Conservation (phyloP, 2,113 vertebrate genomes). For the Mustela lutreola region DNA sequence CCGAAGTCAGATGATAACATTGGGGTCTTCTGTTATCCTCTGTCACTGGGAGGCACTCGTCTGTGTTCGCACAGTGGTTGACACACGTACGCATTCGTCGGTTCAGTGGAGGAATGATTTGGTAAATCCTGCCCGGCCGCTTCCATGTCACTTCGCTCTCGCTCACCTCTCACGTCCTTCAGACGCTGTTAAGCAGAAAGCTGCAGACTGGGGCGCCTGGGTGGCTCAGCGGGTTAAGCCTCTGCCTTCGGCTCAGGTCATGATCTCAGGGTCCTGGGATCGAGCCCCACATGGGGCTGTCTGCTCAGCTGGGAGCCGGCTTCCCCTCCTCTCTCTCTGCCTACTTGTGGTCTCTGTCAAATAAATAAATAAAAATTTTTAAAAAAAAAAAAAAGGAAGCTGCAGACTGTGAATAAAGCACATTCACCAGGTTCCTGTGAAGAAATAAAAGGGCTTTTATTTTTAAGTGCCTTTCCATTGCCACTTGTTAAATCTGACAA, state of each 20-base stretch:
- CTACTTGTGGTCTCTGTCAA: too few relatives aligned
- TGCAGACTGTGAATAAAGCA: conserved; percentile 46
- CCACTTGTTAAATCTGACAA: conserved; percentile 64
- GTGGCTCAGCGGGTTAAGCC: too few relatives aligned
- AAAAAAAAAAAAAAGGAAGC: neutral
- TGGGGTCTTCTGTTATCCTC: neutral
- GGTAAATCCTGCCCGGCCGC: neutral
- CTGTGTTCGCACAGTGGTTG: neutral
- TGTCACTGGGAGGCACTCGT: neutral
- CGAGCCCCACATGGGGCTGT: too few relatives aligned
- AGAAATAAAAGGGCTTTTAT: conserved; percentile 64
- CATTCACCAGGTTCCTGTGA: conserved; percentile 35
- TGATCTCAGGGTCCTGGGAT: too few relatives aligned
- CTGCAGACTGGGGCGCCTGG: neutral
- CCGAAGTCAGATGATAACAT: neutral
- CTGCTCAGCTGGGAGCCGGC: too few relatives aligned
- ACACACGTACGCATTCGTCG: neutral
- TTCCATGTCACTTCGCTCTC: neutral
- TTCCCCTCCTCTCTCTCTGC: too few relatives aligned
- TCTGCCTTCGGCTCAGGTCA: too few relatives aligned
- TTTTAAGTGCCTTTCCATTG: conserved; percentile 52
- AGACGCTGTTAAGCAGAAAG: conserved; percentile 27
- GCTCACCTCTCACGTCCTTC: neutral
- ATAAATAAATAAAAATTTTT: too few relatives aligned
- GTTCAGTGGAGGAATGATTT: neutral